phyloP scores from a whole-genome alignment of 1,140 invertebrate species.

The Drosophila neocordata region DNA sequence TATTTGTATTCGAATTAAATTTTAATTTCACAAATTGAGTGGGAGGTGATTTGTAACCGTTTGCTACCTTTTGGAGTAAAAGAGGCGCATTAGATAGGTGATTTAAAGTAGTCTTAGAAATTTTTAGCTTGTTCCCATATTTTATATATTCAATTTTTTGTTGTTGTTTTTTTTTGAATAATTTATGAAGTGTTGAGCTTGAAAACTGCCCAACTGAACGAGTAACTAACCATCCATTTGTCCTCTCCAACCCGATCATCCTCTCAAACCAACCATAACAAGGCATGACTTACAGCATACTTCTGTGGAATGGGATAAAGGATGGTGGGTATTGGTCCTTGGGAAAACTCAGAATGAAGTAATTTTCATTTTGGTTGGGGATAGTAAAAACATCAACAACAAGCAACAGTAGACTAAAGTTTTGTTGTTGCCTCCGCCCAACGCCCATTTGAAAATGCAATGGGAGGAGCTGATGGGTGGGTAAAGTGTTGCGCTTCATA shows the following conservation, averaged over 20 bases:
- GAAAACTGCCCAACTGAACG: constrained; percentile 42
- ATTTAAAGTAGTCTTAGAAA: neutral
- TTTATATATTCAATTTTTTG: neutral
- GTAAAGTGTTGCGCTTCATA: constrained; percentile 72
- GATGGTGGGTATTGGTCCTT: neutral
- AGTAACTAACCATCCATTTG: constrained; percentile 38
- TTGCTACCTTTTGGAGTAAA: neutral
- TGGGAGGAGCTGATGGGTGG: constrained; percentile 32
- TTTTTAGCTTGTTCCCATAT: neutral
- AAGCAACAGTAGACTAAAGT: constrained; percentile 36
- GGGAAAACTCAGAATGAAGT: constrained; percentile 59
- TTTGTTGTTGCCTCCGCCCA: constrained; percentile 27
- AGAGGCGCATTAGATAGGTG: neutral
- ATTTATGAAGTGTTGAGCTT: constrained; percentile 77
- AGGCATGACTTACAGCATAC: constrained; percentile 61
- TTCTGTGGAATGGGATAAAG: constrained; percentile 30
- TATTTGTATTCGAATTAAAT: no score
- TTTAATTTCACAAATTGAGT: neutral
- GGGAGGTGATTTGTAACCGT: neutral
- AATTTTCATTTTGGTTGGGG: constrained; percentile 68
- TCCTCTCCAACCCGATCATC: constrained; percentile 42
- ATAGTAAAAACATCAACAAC: constrained; percentile 71
- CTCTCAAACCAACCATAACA: constrained; percentile 46
- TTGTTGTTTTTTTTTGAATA: constrained; percentile 37
- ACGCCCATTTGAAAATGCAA: constrained; percentile 53